Base-by-base conservation (phyloP, 30 jellyfish, hydroid and myxozoan species). In the Pelagia noctiluca region DNA sequence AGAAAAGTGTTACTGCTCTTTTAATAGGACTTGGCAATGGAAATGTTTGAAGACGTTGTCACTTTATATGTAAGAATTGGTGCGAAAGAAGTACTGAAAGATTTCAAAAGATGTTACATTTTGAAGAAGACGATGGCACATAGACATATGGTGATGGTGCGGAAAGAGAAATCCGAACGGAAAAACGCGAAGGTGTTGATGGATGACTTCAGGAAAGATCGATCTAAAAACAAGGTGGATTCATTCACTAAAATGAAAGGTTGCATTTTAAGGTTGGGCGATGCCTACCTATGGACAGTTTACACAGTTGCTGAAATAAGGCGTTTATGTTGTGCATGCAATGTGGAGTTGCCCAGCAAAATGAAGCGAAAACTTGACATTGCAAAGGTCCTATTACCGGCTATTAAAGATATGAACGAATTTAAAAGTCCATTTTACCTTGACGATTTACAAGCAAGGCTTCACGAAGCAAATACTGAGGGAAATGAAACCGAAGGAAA, bases 241-340 rank as follows among this genome's bases (percentile, higher is more conserved):
- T 16, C 73, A 60, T 34, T 16, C 25, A 34, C n/a, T 16, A 60
- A 60, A 60, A 16, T 60, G 73, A 19, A 24, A 13, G 73, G 73
- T n/a, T 16, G 35, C 73, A 60, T 60, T 60, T 24, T 60, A 60
- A 60, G 25, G 34, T 24, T n/a, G n/a, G 73, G 73, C 25, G 73
- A 60, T 24, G 25, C 34, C 25, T 60, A 16, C 25, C 73, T 60
- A n/a, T 60, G 73, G 73, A 60, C 73, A 60, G 73, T 60, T n/a
- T 60, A 60, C 73, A 60, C 71, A 11, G 8, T 60, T 60, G 34
- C 73, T 34, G 33, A 60, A 24, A 2, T 24, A 4, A 60, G 33
- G 25, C n/a, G 25, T 18, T 13, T 60, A 12, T 60, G 73, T 60
- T 19, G 34, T 1, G 73, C 73, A 60, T 2, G 12, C 57, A 16